A percentile compares a stretch with the other conserved stretches of the same genome.
Conservation (phyloP, 2,888 invertebrate species). For the Tachina grossa region DNA sequence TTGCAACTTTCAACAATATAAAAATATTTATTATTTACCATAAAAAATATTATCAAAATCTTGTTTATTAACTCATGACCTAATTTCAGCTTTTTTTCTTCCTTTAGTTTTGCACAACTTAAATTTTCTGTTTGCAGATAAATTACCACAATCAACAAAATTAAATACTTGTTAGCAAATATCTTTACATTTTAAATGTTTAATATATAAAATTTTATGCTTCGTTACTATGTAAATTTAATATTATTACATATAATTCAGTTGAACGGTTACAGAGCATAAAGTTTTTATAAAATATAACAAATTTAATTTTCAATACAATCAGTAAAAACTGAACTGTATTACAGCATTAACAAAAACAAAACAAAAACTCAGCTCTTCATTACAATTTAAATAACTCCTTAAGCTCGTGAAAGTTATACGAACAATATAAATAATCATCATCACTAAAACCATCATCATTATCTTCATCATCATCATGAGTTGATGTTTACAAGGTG, state of each 20-base stretch:
- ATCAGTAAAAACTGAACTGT: background rate
- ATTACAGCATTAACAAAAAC: background rate
- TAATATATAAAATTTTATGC: background rate
- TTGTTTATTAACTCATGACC: background rate
- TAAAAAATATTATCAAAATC: background rate
- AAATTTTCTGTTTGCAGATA: background rate
- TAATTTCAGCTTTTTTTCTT: background rate
- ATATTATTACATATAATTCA: background rate
- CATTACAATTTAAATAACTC: background rate
- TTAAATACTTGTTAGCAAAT: background rate
- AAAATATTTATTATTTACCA: too few species aligned
- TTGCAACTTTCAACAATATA: too few species aligned
- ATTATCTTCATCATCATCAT: background rate
- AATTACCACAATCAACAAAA: background rate
- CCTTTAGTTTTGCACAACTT: background rate
- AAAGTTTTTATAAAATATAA: background rate
- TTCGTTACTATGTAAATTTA: background rate
- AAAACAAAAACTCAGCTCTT: slow-evolving; percentile 1
- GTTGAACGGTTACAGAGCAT: too few species aligned
- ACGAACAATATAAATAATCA: background rate
- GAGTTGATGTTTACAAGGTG: background rate
- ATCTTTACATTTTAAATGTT: background rate
- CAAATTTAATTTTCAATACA: background rate
- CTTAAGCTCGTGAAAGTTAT: background rate
- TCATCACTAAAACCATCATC: background rate